Base-by-base conservation (phyloP, 2,113 vertebrate species). In the Alligator mississippiensis region DNA sequence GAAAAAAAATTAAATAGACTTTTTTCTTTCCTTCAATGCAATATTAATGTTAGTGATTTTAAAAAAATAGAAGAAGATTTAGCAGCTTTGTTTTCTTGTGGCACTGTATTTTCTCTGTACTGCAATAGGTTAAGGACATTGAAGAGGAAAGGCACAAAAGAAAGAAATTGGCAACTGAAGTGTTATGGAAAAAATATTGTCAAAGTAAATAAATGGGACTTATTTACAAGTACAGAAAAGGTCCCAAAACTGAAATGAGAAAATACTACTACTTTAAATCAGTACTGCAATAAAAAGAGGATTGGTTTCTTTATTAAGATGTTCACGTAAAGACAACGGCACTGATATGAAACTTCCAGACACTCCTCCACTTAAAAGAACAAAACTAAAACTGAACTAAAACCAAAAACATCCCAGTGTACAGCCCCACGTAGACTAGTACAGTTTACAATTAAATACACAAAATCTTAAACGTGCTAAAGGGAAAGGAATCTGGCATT, bases 91-190 rank as follows among this genome's bases (percentile, higher is more conserved):
- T 98, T 97, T 94, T 98, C 91, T 95, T 97, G 96, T 98, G 98
- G 98, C 98, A 98, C 98, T 97, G 95, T 97, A 97, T 98, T 96
- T 98, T 98, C 96, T 98, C 98, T 97, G 96, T 98, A 98, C 98
- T 98, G 98, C 98, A 97, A 97, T 98, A 98, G 97, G 97, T 98
- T 98, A 97, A 98, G 97, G 97, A 98, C 96, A 98, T 97, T 96
- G 89, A 98, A 96, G 95, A 96, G 97, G 98, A 98, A 99, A 99
- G 99, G 99, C 99, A 99, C 99, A 98, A 98, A 98, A 98, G 97
- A 98, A 98, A 98, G 96, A 98, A 98, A 97, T 28, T 96, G 96
- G 96, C 94, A 97, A 97, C 87, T 93, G 95, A 97, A 95, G 96
- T 95, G 94, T 96, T 97, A 94, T 1, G 83, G 97, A 92, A 95